Base-by-base conservation (phyloP, 2,888 invertebrate genomes). In the Helicoverpa assulta region DNA sequence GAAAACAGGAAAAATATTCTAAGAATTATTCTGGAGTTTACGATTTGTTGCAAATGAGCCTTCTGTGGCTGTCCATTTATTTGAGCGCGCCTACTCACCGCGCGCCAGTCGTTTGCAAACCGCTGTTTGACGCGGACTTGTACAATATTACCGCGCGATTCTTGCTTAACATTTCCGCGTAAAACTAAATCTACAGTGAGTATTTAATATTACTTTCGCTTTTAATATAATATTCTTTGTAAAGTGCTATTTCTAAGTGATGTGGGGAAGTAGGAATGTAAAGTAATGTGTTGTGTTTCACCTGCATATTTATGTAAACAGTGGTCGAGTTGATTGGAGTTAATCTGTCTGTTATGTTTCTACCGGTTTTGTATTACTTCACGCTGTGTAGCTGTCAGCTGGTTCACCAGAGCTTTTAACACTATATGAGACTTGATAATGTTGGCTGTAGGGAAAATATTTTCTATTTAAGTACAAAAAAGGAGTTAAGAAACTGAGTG, bases 251-350 rank as follows among this genome's bases (percentile, higher is more conserved):
- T 21, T 29, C 43, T 10, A 26, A 40, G 47, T 70, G 65, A 66
- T 21, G 18, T 19, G 51, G 10, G 5, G 54, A 47, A 43, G 40
- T 65, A 62, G 16, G 16, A 37, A 51, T 61, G 64, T 60, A 72
- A 62, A 5, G 57, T 54, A 72, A 77, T 57, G 26, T 77, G 56
- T 33, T 62, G 62, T 77, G 60, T 52, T 53, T 56, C 67, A 62
- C 50, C 47, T 62, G 40, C 37, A 50, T 29, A 47, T 81, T 77
- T 71, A 67, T 65, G 72, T 81, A 78, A 81, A 78, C 78, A 72
- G 67, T 81, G 78, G 65, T 66, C 67, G 68, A 66, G 62, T 77
- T 70, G 58, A 59, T 76, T 70, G 65, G 52, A 64, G 51, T 29
- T 59, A 33, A 58, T 52, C 51, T 73, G 61, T 76, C 51, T 73